A percentile compares a stretch with the other conserved stretches of the same genome.
phyloP scores from a whole-genome alignment of 2,888 invertebrate genomes.

The Athrips mouffetella region DNA sequence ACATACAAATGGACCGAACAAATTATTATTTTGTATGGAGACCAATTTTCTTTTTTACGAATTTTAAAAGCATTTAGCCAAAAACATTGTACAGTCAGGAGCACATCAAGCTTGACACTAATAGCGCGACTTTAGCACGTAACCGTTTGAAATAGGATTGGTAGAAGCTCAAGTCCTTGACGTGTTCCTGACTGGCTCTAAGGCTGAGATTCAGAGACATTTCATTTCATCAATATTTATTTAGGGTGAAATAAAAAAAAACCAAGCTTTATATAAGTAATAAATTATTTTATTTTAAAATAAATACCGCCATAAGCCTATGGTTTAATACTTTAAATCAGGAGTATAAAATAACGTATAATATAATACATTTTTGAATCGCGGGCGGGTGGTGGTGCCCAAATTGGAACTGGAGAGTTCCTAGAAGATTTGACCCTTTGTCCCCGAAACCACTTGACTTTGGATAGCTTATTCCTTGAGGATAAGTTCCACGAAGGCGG shows the following conservation, averaged over 20 bases:
- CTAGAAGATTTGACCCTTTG: constrained; percentile 9
- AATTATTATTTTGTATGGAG: no score
- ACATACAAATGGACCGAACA: no score
- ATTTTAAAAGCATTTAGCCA: no score
- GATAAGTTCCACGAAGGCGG: constrained; percentile 97
- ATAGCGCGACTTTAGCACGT: no score
- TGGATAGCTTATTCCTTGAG: constrained; percentile 80
- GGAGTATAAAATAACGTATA: constrained; percentile 70
- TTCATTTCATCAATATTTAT: no score
- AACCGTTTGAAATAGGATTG: no score
- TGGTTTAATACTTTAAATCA: constrained; percentile 69
- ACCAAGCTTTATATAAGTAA: constrained; percentile 49
- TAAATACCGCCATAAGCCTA: constrained; percentile 74
- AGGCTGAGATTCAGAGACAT: no score
- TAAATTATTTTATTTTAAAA: constrained; percentile 72
- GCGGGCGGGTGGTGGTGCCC: constrained; percentile 45
- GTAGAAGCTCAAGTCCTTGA: no score
- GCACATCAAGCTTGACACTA: no score
- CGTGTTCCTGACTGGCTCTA: no score
- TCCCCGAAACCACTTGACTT: constrained; percentile 6
- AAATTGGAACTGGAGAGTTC: constrained; percentile 23
- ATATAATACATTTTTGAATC: constrained; percentile 48
- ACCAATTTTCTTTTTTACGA: no score
- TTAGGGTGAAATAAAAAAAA: constrained; percentile 32
- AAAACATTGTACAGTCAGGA: no score